Evolutionary conservation across 2,113 vertebrate species (phyloP).

Genomic region (Pituophis catenifer): DNA sequence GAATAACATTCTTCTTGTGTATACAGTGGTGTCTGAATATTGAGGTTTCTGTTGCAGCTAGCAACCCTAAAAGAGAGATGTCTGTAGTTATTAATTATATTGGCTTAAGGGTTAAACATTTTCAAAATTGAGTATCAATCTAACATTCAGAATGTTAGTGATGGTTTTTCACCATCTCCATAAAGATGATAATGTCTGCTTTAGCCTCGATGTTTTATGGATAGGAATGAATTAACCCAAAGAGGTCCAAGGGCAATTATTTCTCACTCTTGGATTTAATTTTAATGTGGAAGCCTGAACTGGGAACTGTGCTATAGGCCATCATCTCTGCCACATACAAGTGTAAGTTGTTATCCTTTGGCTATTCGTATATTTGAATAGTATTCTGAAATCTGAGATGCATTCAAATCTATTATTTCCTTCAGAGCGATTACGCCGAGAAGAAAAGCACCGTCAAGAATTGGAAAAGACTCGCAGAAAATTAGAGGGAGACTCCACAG

Average conservation of each 20-base stretch:
- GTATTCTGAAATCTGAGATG: not conserved
- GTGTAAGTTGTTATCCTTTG: not conserved
- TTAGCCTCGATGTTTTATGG: not conserved
- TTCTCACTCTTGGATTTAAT: not conserved
- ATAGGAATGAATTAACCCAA: not conserved
- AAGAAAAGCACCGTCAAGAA: constrained; percentile 94
- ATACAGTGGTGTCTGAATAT: constrained; percentile 39
- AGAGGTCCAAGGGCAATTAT: not conserved
- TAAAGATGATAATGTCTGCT: not conserved
- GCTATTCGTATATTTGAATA: fast-evolving
- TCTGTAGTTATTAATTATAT: not conserved
- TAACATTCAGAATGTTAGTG: not conserved
- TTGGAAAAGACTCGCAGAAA: constrained; percentile 96
- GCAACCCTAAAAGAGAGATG: not conserved
- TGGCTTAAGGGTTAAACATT: not conserved
- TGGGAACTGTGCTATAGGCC: not conserved
- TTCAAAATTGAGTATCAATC: not conserved
- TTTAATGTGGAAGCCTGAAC: not conserved
- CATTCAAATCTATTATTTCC: not conserved
- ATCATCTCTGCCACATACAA: not conserved
- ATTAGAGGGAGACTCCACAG: constrained; percentile 91
- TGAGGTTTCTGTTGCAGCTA: constrained; percentile 50
- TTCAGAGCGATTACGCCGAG: constrained; percentile 88
- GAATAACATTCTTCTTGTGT: constrained; percentile 41
- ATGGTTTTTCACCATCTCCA: not conserved